Percentiles rank a stretch among this genome's conserved stretches.
phyloP scores from a whole-genome alignment of 1,140 invertebrate species.

The Popillia japonica region DNA sequence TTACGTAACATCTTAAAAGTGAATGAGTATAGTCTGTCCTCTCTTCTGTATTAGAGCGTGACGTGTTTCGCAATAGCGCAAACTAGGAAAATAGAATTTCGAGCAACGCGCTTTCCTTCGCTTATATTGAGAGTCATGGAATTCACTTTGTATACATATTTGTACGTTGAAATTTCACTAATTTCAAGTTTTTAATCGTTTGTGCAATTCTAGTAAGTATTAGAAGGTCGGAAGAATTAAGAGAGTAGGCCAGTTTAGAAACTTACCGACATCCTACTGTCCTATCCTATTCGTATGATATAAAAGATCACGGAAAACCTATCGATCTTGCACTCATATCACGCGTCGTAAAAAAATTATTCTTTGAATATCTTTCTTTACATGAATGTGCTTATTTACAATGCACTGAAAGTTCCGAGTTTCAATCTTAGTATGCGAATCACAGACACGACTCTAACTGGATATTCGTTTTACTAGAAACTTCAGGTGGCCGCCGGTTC shows the following conservation, averaged over 20 bases:
- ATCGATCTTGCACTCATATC: constrained; percentile 2
- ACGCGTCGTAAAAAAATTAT: constrained; percentile 4
- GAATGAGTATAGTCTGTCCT: background rate
- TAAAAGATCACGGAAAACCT: background rate
- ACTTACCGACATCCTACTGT: constrained; percentile 24
- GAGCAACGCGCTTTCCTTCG: background rate
- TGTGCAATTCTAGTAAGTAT: background rate
- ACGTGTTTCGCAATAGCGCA: constrained; percentile 2
- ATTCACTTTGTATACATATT: background rate
- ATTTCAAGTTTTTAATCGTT: background rate
- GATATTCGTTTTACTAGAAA: constrained; percentile 20
- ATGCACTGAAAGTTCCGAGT: background rate
- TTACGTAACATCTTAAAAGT: constrained; percentile 15
- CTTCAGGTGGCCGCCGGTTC: background rate
- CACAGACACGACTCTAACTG: constrained; percentile 14
- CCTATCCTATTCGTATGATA: background rate
- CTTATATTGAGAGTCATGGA: background rate
- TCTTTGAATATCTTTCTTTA: background rate
- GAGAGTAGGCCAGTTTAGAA: constrained; percentile 25
- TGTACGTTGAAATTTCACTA: background rate
- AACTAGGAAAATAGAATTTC: background rate
- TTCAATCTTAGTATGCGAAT: constrained; percentile 12
- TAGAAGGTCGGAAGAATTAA: background rate
- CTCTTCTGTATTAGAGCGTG: constrained; percentile 18
- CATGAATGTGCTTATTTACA: constrained; percentile 16